These are phyloP conservation scores for Ahaetulla prasina DNA, from an alignment of 2,113 vertebrate species.

Conservation along the genomic window DNA sequence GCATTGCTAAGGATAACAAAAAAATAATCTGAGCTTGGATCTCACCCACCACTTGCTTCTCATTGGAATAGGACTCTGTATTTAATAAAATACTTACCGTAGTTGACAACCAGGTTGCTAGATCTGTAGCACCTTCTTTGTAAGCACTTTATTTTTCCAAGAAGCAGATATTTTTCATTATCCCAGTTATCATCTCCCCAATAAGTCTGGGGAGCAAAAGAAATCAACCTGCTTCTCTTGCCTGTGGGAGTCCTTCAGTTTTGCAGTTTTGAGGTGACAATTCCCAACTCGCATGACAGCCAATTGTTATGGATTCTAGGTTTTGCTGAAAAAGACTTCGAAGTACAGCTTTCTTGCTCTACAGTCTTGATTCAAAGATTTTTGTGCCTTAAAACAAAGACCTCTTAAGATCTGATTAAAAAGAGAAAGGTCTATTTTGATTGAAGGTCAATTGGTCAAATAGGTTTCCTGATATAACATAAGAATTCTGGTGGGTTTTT, in stretches of 20 bases:
- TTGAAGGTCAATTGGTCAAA: neutral
- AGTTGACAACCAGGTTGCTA: neutral
- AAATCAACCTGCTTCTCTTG: neutral
- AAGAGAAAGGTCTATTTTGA: neutral
- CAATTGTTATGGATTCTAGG: neutral
- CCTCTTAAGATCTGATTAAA: neutral
- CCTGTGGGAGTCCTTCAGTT: neutral
- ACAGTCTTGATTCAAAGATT: neutral
- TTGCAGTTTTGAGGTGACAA: neutral
- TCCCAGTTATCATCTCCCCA: neutral
- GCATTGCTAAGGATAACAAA: neutral
- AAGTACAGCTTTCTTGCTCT: neutral
- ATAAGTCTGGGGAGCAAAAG: neutral
- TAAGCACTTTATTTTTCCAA: neutral
- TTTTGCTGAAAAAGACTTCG: neutral
- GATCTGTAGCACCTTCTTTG: neutral
- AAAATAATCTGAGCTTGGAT: neutral
- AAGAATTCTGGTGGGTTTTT: neutral
- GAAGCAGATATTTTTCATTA: neutral
- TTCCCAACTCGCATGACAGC: neutral
- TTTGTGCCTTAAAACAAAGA: neutral
- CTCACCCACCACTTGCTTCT: neutral
- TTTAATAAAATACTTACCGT: neutral
- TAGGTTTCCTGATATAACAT: neutral
- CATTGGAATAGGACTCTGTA: neutral